These are phyloP conservation scores for Furcula furcula DNA, from an alignment of 2,888 invertebrate genomes.

Conservation along the genomic window DNA sequence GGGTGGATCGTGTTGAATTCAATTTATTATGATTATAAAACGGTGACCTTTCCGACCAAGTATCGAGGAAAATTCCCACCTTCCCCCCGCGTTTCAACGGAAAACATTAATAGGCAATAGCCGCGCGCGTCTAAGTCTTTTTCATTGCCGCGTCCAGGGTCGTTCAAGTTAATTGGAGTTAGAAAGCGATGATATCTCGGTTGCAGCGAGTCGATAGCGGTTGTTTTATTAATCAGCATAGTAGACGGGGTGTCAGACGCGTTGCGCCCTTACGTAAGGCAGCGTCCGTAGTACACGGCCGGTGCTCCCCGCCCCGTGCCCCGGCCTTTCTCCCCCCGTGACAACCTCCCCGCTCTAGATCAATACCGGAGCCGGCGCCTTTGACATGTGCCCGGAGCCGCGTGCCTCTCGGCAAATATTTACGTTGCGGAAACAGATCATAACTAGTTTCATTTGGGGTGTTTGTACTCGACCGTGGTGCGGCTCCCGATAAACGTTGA, in stretches of 20 bases:
- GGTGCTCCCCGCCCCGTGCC: constrained; percentile 30
- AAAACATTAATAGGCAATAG: constrained; percentile 3
- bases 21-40: constrained; percentile 17
- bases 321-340: constrained; percentile 14
- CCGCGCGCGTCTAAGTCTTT: constrained; percentile 11
- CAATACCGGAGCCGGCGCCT: constrained; percentile 79
- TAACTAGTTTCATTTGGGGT: constrained; percentile 71
- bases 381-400: constrained; percentile 77
- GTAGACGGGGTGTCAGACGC: constrained; percentile 76
- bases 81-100: neutral
- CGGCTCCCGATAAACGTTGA: constrained; percentile 18
- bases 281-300: constrained; percentile 58
- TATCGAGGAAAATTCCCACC: constrained; percentile 2
- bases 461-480: constrained; percentile 41
- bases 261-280: constrained; percentile 73
- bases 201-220: constrained; percentile 57
- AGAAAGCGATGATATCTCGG: constrained; percentile 51
- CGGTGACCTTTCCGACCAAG: constrained; percentile 3
- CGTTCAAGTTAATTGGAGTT: constrained; percentile 48
- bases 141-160: constrained; percentile 8
- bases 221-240: constrained; percentile 74
- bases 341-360: constrained; percentile 59
- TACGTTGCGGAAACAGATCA: constrained; percentile 78
- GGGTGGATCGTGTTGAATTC: constrained; percentile 8
- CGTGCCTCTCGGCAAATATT: constrained; percentile 76